Evolutionary conservation across 2,888 invertebrate species (phyloP).

Genomic region (Taphrorychus bicolor): DNA sequence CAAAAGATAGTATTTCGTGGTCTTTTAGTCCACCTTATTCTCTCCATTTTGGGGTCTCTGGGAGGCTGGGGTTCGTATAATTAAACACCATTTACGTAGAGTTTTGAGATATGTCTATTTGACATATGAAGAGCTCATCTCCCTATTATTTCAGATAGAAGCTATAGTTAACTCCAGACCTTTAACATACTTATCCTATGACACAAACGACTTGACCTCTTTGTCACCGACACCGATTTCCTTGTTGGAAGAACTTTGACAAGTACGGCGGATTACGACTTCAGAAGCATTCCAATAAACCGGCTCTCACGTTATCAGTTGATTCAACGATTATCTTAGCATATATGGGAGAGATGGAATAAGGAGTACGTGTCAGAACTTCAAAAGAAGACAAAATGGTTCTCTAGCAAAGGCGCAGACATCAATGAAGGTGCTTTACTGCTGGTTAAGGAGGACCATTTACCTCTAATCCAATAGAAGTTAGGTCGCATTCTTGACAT

Average conservation of each 20-base stretch:
- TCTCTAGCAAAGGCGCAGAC: background rate
- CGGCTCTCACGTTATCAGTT: background rate
- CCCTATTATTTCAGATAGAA: background rate
- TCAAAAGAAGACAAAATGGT: background rate
- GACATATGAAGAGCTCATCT: background rate
- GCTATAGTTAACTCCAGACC: background rate
- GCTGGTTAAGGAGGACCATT: background rate
- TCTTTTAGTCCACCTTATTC: background rate
- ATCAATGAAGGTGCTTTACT: background rate
- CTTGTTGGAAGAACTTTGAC: background rate
- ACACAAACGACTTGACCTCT: no score
- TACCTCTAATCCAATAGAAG: background rate
- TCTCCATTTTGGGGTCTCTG: slow-evolving; percentile 5
- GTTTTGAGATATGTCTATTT: background rate
- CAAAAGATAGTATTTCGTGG: background rate
- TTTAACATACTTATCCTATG: background rate
- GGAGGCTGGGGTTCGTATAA: background rate
- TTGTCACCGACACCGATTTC: no score
- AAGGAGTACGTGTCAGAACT: slow-evolving; percentile 4
- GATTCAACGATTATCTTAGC: background rate
- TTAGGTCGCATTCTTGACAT: background rate
- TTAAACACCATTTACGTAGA: background rate
- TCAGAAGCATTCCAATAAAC: background rate
- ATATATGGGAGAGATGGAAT: background rate
- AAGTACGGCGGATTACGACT: background rate